Evolutionary conservation across 2,888 invertebrate species (phyloP), one percentile per base, ranked within the genome.

Genomic region (Tuta absoluta): DNA sequence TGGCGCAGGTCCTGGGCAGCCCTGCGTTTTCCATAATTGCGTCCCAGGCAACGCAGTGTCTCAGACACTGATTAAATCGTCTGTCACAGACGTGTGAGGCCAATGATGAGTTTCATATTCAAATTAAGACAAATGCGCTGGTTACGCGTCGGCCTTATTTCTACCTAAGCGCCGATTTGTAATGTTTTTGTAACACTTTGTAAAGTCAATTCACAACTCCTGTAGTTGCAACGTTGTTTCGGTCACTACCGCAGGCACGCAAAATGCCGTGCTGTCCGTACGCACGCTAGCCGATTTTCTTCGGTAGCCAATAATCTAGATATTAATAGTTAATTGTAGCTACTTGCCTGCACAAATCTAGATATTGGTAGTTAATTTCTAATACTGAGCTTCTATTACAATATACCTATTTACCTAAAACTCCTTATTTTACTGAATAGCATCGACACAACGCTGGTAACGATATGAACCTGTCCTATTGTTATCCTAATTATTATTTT

Each of bases 201-300:
- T 17, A 45, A 3, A 53, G 10, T 23, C 7, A 12, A 24, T 23
- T 14, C 51, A 53, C 23, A 23, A 53, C 1, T 5, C 23, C 23
- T 33, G 58, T 21, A 21, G 19, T n/a, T n/a, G 24, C 28, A 56
- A 17, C 21, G 51, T 51, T 68, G 67, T 65, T 65, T 66, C 67
- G 75, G 73, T 72, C 70, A 74, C 69, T 62, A 64, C 69, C 61
- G 67, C 69, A 81, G 61, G 67, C 81, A 81, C 81, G 81, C 81
- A 10, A 33, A 33, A 33, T 79, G 58, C 71, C 79, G 79, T 80
- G 80, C 66, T 68, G 19, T 19, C 33, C 33, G 33, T 10, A 68
- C 62, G 67, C 81, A 81, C 81, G 81, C 81, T 67, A 81, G 70
- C 41, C 78, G 58, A 68, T 77, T 75, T 78, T 74, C 76, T 73